phyloP scores from a whole-genome alignment of 2,797 vertebrate genomes.

The Premnoplex brunnescens region DNA sequence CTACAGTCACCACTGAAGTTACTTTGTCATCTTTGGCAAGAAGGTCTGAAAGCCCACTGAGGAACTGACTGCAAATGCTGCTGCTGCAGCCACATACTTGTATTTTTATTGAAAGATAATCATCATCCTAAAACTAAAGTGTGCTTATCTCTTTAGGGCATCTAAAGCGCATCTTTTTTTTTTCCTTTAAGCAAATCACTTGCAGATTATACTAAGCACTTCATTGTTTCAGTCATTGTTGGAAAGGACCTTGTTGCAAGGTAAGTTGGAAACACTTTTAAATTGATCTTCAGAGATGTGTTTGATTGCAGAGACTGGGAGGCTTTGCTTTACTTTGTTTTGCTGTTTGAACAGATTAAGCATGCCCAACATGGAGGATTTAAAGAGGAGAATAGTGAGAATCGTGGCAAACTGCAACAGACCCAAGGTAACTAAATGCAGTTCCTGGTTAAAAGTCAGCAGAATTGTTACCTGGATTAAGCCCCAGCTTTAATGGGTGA shows the following conservation, averaged over 20 bases:
- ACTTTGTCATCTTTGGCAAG: neutral
- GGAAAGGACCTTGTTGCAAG: slow-evolving; percentile 96
- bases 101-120: neutral
- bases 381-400: slow-evolving; percentile 89
- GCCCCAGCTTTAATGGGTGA: neutral
- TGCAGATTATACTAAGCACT: slow-evolving; percentile 89
- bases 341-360: slow-evolving; percentile 83
- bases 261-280: slow-evolving; percentile 70
- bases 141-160: neutral
- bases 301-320: neutral
- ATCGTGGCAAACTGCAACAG: slow-evolving; percentile 93
- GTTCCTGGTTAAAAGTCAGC: neutral
- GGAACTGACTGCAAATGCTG: neutral
- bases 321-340: neutral
- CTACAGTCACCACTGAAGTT: neutral
- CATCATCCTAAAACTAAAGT: neutral
- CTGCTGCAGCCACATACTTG: neutral
- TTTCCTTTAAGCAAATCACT: slow-evolving; percentile 87
- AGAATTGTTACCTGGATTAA: neutral
- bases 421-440: slow-evolving; percentile 84
- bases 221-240: slow-evolving; percentile 90
- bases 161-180: neutral
- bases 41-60: neutral
- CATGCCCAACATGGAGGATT: slow-evolving; percentile 93
- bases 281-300: neutral